Conservation (phyloP, 1,140 invertebrate species). For the Drosophila kurseongensis region DNA sequence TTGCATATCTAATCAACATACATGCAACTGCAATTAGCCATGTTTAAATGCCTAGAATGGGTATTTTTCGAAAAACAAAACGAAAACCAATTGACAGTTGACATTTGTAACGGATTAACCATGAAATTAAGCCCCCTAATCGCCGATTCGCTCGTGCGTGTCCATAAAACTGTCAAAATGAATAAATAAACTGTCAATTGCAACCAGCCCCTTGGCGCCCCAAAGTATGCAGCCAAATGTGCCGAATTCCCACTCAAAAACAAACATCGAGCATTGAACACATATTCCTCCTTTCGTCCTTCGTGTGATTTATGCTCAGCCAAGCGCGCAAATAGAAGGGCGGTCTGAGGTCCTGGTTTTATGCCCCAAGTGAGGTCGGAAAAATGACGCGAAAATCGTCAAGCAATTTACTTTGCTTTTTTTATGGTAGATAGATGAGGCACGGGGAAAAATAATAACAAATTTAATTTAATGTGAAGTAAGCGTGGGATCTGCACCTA, state of each 20-base stretch:
- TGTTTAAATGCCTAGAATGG: not conserved
- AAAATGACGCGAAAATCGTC: conserved; percentile 58
- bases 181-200: conserved; percentile 52
- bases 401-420: conserved; percentile 39
- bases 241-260: conserved; percentile 13
- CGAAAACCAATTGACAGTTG: conserved; percentile 59
- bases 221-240: conserved; percentile 37
- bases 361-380: conserved; percentile 16
- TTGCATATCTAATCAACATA: conserved; percentile 49
- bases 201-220: conserved; percentile 1
- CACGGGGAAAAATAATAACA: conserved; percentile 20
- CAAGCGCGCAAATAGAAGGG: conserved; percentile 20
- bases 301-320: conserved; percentile 62
- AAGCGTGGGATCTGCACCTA: not conserved
- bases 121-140: conserved; percentile 64
- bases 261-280: conserved; percentile 29
- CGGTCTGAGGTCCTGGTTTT: conserved; percentile 6
- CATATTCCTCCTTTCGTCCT: conserved; percentile 34
- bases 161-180: conserved; percentile 61
- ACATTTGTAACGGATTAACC: conserved; percentile 72
- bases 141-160: conserved; percentile 53
- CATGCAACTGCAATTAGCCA: conserved; percentile 67
- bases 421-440: conserved; percentile 7
- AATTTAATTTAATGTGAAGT: conserved; percentile 3
- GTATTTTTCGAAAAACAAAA: conserved; percentile 9